Evolutionary conservation across 2,888 invertebrate genomes (phyloP), one percentile per base, ranked within the genome.

Genomic region (Erannis defoliaria): DNA sequence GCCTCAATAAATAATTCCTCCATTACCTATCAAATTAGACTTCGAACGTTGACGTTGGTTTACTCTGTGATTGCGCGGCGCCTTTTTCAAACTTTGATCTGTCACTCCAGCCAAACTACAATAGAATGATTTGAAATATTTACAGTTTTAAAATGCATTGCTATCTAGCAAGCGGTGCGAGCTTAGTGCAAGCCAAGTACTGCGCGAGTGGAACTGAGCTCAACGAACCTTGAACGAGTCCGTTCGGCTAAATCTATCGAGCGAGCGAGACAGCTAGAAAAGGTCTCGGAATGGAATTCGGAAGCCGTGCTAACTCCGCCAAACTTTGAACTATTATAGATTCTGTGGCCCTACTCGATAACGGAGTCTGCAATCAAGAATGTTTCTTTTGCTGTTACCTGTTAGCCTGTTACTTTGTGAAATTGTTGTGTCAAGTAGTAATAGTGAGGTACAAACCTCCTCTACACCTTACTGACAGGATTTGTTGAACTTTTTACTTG

Each of bases 1-100:
- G 45, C 45, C 4, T 45, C 45, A 45, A 45, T 45, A 4, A 45
- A 45, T 45, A 45, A 45, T 45, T 14, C 26, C 9, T 45, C 29
- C 45, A 45, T 45, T 29, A 9, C 16, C 29, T 45, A 6, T 43
- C 5, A 45, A 45, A 26, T 14, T 26, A 29, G 10, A 14, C n/a
- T n/a, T n/a, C 6, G 12, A 23, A 45, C 29, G 12, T 14, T 16
- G 14, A 14, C 18, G 6, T 14, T 14, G 12, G 10, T 5, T 21
- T 21, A 10, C n/a, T n/a, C n/a, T n/a, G n/a, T 12, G 21, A 42
- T n/a, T n/a, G 19, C 40, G 40, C 18, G n/a, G 23, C 43, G 23
- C 21, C 14, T 21, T 5, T 23, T 43, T 23, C n/a, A 42, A 21
- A 23, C 14, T n/a, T 23, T 2, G 23, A 23, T 1, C 21, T n/a